Percentiles rank a stretch among this genome's conserved stretches.
Evolutionary conservation across 2,113 vertebrate genomes (phyloP).

Genomic region (Limnothrissa miodon): DNA sequence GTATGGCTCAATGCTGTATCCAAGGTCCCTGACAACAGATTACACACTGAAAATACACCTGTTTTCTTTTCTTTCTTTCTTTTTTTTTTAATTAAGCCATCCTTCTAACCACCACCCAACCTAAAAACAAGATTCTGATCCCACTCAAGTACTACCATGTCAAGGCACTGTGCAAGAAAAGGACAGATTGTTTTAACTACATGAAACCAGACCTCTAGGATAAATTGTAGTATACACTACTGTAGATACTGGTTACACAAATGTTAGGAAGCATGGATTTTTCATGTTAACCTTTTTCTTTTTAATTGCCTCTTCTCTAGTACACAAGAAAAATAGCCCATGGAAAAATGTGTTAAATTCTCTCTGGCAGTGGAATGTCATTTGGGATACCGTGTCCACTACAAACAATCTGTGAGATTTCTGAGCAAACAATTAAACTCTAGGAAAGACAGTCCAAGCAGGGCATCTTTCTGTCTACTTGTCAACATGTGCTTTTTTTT

Average conservation of each 20-base stretch:
- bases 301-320: neutral
- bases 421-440: neutral
- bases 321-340: neutral
- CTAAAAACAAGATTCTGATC: neutral
- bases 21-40: neutral
- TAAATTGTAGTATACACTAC: neutral
- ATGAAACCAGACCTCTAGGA: neutral
- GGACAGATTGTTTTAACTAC: neutral
- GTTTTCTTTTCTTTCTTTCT: neutral
- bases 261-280: neutral
- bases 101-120: neutral
- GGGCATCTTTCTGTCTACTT: neutral
- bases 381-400: neutral
- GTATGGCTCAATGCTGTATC: neutral
- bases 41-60: neutral
- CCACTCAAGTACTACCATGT: neutral
- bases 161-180: conserved; percentile 10
- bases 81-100: neutral
- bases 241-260: neutral
- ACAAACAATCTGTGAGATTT: neutral
- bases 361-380: neutral
- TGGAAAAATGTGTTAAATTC: neutral
- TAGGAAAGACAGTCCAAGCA: neutral
- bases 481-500: neutral
- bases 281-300: neutral